Evolutionary conservation across 1,140 invertebrate genomes (phyloP).

Genomic region (Euwallacea similis): DNA sequence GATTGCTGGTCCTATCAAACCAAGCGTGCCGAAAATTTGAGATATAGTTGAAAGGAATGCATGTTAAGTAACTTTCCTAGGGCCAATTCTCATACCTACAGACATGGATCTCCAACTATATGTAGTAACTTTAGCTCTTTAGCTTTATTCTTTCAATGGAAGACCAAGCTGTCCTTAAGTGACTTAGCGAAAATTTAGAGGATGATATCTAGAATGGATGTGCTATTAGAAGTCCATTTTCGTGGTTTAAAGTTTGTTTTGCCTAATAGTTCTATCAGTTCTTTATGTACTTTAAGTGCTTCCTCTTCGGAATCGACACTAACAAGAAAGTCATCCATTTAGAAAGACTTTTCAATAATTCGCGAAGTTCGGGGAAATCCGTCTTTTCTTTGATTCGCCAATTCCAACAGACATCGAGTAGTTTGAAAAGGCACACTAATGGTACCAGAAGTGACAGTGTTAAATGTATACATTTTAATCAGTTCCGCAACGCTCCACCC

Average conservation of each 20-base stretch:
- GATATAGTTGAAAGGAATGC: no score
- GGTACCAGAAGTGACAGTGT: constrained; percentile 51
- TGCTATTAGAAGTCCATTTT: constrained; percentile 11
- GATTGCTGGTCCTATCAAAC: no score
- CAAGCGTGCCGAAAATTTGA: no score
- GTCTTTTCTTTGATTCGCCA: constrained; percentile 46
- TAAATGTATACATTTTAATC: constrained; percentile 41
- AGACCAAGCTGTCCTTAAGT: background rate
- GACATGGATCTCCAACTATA: no score
- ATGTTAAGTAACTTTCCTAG: no score
- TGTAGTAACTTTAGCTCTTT: background rate
- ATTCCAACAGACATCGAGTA: constrained; percentile 42
- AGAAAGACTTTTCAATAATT: constrained; percentile 50
- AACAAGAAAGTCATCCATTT: constrained; percentile 54
- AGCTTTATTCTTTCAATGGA: background rate
- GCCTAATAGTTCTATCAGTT: background rate
- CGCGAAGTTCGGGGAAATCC: constrained; percentile 43
- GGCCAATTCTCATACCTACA: no score
- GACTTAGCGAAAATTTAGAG: background rate
- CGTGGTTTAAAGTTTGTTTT: constrained; percentile 1
- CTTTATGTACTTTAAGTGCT: background rate
- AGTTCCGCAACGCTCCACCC: constrained; percentile 28
- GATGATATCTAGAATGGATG: constrained; percentile 49
- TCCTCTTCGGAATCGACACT: background rate
- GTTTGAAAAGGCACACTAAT: constrained; percentile 48